Evolutionary conservation across 2,113 vertebrate genomes (phyloP), one percentile per base, ranked within the genome.

Genomic region (Notiomystis cincta): DNA sequence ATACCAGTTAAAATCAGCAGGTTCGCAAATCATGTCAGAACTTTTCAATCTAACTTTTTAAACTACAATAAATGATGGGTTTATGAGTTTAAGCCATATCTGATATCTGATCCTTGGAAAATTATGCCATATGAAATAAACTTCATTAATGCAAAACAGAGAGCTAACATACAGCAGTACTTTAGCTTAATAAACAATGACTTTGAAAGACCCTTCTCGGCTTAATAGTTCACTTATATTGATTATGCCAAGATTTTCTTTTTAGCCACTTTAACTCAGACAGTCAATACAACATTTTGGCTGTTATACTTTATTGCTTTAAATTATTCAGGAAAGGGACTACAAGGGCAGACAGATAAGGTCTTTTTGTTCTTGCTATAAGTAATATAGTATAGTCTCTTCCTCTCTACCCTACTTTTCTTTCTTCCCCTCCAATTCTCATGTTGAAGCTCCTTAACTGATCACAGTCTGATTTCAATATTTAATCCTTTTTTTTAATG

Each of bases 281-380:
- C 23, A 58, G 62, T 47, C 42, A 1, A 90, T 73, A 47, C 11
- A 86, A 81, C 17, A 47, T 86, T 95, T 93, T 84, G 51, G 44
- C 40, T 87, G 17, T 47, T 93, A 31, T 9, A 67, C 31, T 82
- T 92, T 58, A 86, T 33, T 58, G 72, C 18, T 83, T 86, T 86
- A 62, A 93, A 87, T 94, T 89, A 93, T 86, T 95, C 71, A 93
- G 51, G 42, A 82, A 90, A 90, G 11, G 12, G 38, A 89, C 25
- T 45, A 81, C 48, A 71, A 92, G 54, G 47, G 38, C 58, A 86
- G 54, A 82, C 21, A 92, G 42, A 81, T 44, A 3, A 8, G 17
- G 30, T 65, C 35, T 44, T 44, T 89, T 60, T 71, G 13, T 85
- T 94, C 75, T 65, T 90, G 37, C 31, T 79, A 2, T 38, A 72